These are phyloP conservation scores for Drosophila funebris DNA, from an alignment of 1,140 invertebrate species.

Conservation along the genomic window DNA sequence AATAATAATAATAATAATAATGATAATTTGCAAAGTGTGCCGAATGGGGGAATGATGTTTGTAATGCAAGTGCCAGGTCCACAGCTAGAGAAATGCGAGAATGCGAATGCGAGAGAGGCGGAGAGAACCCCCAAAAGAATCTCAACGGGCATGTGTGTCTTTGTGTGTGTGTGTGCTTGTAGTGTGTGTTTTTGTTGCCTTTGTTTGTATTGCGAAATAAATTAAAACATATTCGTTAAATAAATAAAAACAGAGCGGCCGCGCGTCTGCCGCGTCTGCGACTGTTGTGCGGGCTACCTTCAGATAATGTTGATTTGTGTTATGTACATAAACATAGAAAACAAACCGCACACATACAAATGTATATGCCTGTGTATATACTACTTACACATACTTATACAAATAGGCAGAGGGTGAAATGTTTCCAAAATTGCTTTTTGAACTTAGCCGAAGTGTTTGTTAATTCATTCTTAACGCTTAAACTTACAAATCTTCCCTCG, in stretches of 20 bases:
- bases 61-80: constrained; percentile 60
- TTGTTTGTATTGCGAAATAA: constrained; percentile 63
- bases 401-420: constrained; percentile 36
- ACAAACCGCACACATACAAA: not conserved
- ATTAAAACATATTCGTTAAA: constrained; percentile 75
- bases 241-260: constrained; percentile 61
- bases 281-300: constrained; percentile 53
- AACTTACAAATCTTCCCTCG: constrained; percentile 1
- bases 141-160: not conserved
- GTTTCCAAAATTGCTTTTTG: constrained; percentile 46
- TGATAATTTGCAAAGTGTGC: constrained; percentile 47
- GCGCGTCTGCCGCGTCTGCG: constrained; percentile 1
- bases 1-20: constrained; percentile 44
- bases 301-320: constrained; percentile 58
- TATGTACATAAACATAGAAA: constrained; percentile 12
- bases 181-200: constrained; percentile 20
- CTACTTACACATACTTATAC: not conserved
- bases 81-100: constrained; percentile 7
- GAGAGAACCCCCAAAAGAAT: constrained; percentile 5
- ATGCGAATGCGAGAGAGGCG: not conserved
- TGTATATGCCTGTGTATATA: not conserved
- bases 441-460: constrained; percentile 6
- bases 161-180: not conserved
- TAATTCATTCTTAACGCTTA: constrained; percentile 19
- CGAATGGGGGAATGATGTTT: constrained; percentile 14